phyloP scores from a whole-genome alignment of 2,888 invertebrate genomes.

The Nycteola revayana region DNA sequence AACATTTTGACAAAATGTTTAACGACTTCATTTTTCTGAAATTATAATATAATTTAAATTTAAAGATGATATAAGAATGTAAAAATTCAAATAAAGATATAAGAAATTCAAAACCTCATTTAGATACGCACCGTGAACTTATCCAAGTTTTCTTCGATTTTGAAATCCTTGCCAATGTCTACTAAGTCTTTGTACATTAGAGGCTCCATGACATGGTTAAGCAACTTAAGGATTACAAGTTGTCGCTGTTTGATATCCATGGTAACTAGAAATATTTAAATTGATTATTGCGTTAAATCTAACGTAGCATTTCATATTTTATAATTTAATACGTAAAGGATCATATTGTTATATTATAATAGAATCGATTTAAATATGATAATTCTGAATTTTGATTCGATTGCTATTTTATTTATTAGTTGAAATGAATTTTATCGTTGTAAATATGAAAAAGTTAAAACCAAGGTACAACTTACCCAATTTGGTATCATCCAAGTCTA shows the following conservation, averaged over 20 bases:
- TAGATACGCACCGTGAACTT: conserved; percentile 60
- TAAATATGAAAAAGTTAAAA: background rate
- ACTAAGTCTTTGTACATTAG: conserved; percentile 71
- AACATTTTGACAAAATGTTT: conserved; percentile 79
- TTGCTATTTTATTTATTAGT: too few species aligned
- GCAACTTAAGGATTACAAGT: conserved; percentile 70
- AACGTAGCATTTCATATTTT: too few species aligned
- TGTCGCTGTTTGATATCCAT: conserved; percentile 69
- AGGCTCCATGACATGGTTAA: conserved; percentile 76
- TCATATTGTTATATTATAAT: too few species aligned
- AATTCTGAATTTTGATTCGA: too few species aligned
- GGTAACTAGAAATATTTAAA: conserved; percentile 52
- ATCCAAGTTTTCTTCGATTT: conserved; percentile 64
- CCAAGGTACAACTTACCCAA: conserved; percentile 42
- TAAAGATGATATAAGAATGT: too few species aligned
- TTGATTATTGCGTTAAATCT: too few species aligned
- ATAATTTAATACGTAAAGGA: too few species aligned
- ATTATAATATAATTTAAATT: conserved; percentile 2
- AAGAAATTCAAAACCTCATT: too few species aligned
- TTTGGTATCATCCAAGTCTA: conserved; percentile 41
- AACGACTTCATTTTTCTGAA: conserved; percentile 81
- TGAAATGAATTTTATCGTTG: background rate
- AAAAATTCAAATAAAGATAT: too few species aligned
- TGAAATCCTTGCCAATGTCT: conserved; percentile 63
- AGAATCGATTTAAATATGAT: too few species aligned